Percentiles rank a stretch among this genome's conserved stretches.
Conservation (phyloP, 2,888 invertebrate genomes). For the Limnephilus lunatus region DNA sequence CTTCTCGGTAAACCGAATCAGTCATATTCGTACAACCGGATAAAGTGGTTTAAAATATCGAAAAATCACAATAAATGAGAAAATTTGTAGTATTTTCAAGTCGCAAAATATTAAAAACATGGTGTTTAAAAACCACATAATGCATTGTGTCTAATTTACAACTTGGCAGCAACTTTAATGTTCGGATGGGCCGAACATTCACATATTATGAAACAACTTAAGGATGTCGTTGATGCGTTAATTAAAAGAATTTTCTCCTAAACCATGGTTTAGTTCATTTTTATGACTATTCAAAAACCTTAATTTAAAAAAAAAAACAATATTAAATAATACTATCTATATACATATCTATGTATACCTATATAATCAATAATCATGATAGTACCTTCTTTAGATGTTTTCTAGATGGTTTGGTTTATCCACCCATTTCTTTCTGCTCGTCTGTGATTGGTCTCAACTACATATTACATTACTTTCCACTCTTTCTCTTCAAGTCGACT, state of each 20-base stretch:
- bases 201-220: background rate
- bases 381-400: too few relatives aligned
- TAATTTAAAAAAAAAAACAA: too few relatives aligned
- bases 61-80: background rate
- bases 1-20: background rate
- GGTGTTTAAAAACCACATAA: background rate
- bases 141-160: background rate
- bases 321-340: too few relatives aligned
- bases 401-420: too few relatives aligned
- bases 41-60: background rate
- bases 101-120: background rate
- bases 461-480: too few relatives aligned
- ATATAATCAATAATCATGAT: too few relatives aligned
- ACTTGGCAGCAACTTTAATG: background rate
- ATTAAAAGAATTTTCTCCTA: too few relatives aligned
- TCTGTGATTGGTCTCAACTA: too few relatives aligned
- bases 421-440: too few relatives aligned
- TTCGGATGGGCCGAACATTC: background rate
- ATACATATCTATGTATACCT: too few relatives aligned
- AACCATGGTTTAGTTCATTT: background rate
- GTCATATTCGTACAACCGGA: background rate
- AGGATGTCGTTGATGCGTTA: background rate
- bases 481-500: too few relatives aligned
- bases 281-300: too few relatives aligned
- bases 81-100: background rate